Evolutionary conservation across 64 coral and sea anemone genomes (phyloP), one percentile per base, ranked within the genome.

Genomic region (Cladopsammia gracilis): DNA sequence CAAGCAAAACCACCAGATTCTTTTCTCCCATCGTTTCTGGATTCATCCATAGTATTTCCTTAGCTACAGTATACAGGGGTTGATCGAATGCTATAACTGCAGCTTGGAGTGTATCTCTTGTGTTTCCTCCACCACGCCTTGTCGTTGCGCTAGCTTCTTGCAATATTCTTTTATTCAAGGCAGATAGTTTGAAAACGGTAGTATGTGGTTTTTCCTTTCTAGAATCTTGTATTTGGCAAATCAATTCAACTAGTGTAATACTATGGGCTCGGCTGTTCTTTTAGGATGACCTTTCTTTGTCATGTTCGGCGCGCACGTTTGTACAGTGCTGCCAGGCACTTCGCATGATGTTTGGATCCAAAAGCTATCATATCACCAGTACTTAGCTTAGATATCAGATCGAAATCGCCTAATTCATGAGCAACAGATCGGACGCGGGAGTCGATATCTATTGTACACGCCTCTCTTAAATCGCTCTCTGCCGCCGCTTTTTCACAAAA

Each of bases 401-500:
- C n/a, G n/a, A n/a, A n/a, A n/a, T n/a, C n/a, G n/a, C n/a, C n/a
- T 24, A 67, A 22, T 8, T 67, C 64, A 8, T 67, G 64, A 67
- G n/a, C 64, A 67, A 67, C n/a, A 67, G 64, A 68, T 68, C 64
- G 64, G 64, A 68, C 64, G n/a, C 64, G n/a, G 19, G 64, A 68
- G 64, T 68, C n/a, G 64, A 22, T 24, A 24, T 23, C 64, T 22
- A 22, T 68, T 22, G 64, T 68, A 68, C 8, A 11, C 59, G 13
- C 4, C 59, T 62, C 10, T 62, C 59, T 62, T 62, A 62, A 62
- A 5, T 62, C 59, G 3, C 59, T 18, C 18, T 68, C 10, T 3
- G 8, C 2, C 6, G 64, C n/a, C 4, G 64, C 3, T 68, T 22
- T 20, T 7, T 56, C 11, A 6, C 18, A 22, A 68, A 68, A 68